Conservation (phyloP, 2,888 invertebrate species). For the Sesamia inferens region DNA sequence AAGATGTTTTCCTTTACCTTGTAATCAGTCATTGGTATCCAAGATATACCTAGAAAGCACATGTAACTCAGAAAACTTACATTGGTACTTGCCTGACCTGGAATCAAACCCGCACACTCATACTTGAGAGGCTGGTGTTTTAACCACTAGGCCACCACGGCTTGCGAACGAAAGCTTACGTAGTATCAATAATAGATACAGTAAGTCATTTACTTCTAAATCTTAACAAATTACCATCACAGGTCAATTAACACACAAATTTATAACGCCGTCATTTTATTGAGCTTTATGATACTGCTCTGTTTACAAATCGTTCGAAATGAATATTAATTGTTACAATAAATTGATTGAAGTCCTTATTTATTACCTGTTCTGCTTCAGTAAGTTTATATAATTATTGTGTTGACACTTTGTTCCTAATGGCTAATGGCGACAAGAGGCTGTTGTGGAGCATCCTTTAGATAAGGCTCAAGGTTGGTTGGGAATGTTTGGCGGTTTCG, state of each 20-base stretch:
- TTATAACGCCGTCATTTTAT: conserved; percentile 27
- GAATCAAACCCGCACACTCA: no score
- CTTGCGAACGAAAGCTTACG: not conserved
- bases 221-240: not conserved
- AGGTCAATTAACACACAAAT: conserved; percentile 9
- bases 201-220: not conserved
- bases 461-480: no score
- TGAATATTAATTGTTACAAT: conserved; percentile 24
- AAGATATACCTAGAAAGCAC: no score
- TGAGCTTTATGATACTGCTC: conserved; percentile 32
- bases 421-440: not conserved
- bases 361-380: conserved; percentile 9
- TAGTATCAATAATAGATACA: not conserved
- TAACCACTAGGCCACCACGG: no score
- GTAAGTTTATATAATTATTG: conserved; percentile 13
- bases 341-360: conserved; percentile 16
- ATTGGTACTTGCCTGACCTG: no score
- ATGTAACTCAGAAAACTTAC: no score
- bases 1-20: no score
- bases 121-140: no score
- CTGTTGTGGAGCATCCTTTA: conserved; percentile 14
- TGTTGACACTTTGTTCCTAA: conserved; percentile 10
- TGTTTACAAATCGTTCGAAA: conserved; percentile 23
- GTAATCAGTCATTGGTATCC: no score
- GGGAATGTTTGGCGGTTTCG: no score